A percentile compares a stretch with the other conserved stretches of the same genome.
phyloP scores from a whole-genome alignment of 92 coral and sea anemone species.

The Blastomussa wellsi region DNA sequence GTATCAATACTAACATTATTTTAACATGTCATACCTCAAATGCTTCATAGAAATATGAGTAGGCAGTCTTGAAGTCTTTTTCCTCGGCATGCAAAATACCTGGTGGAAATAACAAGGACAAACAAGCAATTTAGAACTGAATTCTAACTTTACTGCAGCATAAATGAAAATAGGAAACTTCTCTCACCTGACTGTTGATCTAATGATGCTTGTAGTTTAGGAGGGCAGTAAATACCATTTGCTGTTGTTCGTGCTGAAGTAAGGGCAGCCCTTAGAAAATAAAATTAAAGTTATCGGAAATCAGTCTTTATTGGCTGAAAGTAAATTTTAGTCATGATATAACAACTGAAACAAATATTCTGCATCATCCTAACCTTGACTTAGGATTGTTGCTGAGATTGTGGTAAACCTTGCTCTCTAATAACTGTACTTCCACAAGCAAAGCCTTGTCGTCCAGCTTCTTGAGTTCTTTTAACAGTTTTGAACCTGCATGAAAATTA shows the following conservation, averaged over 20 bases:
- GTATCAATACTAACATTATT: no score
- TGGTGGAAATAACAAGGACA: neutral
- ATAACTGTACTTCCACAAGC: slow-evolving; percentile 92
- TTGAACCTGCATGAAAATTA: slow-evolving; percentile 71
- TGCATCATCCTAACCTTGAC: slow-evolving; percentile 64
- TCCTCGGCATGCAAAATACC: slow-evolving; percentile 99
- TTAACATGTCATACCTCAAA: slow-evolving; percentile 77
- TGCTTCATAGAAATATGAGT: slow-evolving; percentile 96
- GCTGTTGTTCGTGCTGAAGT: slow-evolving; percentile 98
- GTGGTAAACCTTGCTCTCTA: slow-evolving; percentile 97
- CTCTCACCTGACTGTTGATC: slow-evolving; percentile 77
- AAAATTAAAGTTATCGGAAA: neutral
- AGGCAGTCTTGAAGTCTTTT: slow-evolving; percentile 96
- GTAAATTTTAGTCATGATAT: no score
- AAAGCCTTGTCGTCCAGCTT: slow-evolving; percentile 95
- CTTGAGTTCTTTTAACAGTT: slow-evolving; percentile 86
- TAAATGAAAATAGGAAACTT: neutral
- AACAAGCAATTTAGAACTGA: neutral
- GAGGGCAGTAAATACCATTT: slow-evolving; percentile 97
- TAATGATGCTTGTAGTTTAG: slow-evolving; percentile 87
- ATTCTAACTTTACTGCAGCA: neutral
- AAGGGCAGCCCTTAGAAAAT: slow-evolving; percentile 82
- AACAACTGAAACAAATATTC: no score
- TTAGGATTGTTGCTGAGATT: slow-evolving; percentile 86
- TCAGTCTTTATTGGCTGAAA: neutral